phyloP scores from a whole-genome alignment of 2,888 invertebrate species.

The Disparrhopalites patrizii region DNA sequence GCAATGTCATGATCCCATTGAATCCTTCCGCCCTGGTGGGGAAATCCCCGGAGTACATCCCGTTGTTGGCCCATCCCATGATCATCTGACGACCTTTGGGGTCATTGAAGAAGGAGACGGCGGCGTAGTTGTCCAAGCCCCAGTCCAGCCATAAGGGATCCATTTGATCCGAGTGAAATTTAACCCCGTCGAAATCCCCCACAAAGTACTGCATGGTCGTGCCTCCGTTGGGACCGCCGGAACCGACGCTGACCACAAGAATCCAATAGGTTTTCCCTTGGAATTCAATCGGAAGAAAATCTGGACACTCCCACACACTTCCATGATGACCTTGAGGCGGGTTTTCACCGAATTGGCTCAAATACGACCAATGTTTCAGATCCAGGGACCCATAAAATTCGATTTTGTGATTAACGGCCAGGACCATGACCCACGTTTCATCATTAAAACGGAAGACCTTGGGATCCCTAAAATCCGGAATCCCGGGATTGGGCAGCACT shows the following conservation, averaged over 20 bases:
- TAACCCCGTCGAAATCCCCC: constrained; percentile 37
- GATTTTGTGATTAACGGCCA: constrained; percentile 37
- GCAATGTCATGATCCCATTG: constrained; percentile 45
- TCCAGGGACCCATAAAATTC: constrained; percentile 34
- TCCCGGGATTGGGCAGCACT: constrained; percentile 31
- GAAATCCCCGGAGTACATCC: constrained; percentile 31
- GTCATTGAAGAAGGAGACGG: constrained; percentile 40
- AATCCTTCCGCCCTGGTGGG: constrained; percentile 32
- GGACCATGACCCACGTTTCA: constrained; percentile 36
- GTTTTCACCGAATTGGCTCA: constrained; percentile 35
- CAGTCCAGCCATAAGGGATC: constrained; percentile 43
- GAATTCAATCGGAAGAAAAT: constrained; percentile 29
- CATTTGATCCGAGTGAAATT: constrained; percentile 25
- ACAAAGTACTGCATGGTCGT: constrained; percentile 44
- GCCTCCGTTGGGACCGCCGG: constrained; percentile 45
- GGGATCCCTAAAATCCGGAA: constrained; percentile 42
- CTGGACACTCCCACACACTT: constrained; percentile 46
- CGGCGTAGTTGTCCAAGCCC: constrained; percentile 46
- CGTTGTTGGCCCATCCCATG: constrained; percentile 45
- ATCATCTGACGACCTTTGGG: constrained; percentile 24
- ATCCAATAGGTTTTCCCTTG: constrained; percentile 37
- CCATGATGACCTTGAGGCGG: constrained; percentile 36
- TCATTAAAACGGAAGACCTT: constrained; percentile 32
- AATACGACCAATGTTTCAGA: constrained; percentile 34
- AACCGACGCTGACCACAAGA: constrained; percentile 41